phyloP scores from a whole-genome alignment of 2,797 vertebrate species.

The Microtus obscurus region DNA sequence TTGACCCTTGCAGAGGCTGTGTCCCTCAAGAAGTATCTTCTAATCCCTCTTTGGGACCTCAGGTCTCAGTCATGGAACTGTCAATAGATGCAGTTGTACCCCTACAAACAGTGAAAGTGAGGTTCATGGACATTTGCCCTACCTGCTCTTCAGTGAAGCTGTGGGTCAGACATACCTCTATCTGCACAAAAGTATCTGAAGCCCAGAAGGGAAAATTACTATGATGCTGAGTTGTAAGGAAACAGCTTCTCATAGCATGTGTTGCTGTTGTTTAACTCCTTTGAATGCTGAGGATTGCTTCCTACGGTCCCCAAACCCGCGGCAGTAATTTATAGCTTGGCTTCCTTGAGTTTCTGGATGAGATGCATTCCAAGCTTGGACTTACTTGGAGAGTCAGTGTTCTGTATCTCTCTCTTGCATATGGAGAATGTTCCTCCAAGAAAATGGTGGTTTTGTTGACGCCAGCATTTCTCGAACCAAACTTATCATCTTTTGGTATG shows the following conservation, averaged over 20 bases:
- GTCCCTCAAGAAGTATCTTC: background rate
- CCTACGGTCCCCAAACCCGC: fast-evolving
- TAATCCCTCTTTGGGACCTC: background rate
- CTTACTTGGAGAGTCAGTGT: background rate
- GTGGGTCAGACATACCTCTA: background rate
- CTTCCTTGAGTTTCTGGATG: background rate
- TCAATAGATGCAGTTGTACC: background rate
- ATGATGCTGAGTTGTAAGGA: background rate
- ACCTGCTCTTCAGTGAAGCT: background rate
- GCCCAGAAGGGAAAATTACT: background rate
- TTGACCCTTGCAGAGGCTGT: background rate
- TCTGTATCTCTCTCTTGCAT: background rate
- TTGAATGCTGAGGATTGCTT: background rate
- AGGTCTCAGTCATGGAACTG: background rate
- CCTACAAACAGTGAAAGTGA: background rate
- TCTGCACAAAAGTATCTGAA: background rate
- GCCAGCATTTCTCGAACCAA: background rate
- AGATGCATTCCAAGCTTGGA: background rate
- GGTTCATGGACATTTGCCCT: background rate
- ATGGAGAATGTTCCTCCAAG: background rate
- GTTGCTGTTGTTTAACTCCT: background rate
- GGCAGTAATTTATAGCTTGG: no score
- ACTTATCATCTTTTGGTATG: background rate
- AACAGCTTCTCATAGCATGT: background rate
- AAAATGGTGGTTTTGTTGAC: background rate